These are phyloP conservation scores for Thyatira batis DNA, from an alignment of 2,888 invertebrate genomes.

Conservation along the genomic window DNA sequence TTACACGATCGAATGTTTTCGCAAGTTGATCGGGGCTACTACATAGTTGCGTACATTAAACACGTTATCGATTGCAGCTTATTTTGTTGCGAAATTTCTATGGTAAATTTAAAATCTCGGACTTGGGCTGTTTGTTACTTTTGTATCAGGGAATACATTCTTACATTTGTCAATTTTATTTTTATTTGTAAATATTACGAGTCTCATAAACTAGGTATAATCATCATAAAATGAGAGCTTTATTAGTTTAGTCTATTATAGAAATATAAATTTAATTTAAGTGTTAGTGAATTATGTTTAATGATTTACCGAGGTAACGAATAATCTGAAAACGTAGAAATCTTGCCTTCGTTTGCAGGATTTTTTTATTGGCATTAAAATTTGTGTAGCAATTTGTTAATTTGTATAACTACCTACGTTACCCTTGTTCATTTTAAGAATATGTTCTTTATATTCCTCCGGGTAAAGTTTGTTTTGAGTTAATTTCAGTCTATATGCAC, in stretches of 20 bases:
- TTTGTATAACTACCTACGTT: neutral
- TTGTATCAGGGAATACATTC: conserved; percentile 10
- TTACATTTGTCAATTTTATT: conserved; percentile 11
- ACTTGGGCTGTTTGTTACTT: neutral
- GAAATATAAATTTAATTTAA: conserved; percentile 14
- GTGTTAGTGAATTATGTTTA: conserved; percentile 8
- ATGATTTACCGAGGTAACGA: neutral
- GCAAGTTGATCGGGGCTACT: neutral
- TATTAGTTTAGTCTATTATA: conserved; percentile 64
- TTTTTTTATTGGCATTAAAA: neutral
- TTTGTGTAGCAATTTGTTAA: neutral
- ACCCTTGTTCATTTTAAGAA: neutral
- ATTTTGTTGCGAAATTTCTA: neutral
- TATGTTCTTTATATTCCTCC: neutral
- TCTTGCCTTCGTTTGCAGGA: neutral
- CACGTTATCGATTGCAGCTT: neutral
- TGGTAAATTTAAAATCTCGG: neutral
- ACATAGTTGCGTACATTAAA: neutral
- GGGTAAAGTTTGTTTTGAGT: neutral
- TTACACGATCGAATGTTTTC: neutral
- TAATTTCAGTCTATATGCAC: no score
- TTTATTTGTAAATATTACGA: conserved; percentile 41
- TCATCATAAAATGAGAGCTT: conserved; percentile 71
- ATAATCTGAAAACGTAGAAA: neutral
- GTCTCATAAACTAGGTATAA: conserved; percentile 57